phyloP scores from a whole-genome alignment of 2,797 vertebrate genomes.

The Labroides dimidiatus region DNA sequence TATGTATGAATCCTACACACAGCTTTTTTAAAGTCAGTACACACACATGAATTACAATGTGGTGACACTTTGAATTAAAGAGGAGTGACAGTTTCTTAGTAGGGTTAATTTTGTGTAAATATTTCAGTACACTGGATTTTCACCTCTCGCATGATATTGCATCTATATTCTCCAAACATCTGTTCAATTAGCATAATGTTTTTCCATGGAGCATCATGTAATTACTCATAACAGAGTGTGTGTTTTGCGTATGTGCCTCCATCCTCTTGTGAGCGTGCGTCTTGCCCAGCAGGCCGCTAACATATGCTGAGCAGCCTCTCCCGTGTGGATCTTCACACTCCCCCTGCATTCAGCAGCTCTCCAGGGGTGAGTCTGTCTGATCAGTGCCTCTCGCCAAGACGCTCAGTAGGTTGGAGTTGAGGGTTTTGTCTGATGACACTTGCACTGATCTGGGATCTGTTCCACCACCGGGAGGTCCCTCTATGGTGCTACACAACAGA shows the following conservation, averaged over 20 bases:
- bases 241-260: constrained; percentile 16
- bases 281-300: constrained; percentile 14
- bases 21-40: too few species aligned
- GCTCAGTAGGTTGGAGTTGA: constrained; percentile 12
- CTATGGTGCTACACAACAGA: constrained; percentile 10
- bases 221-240: constrained; percentile 6
- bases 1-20: too few species aligned
- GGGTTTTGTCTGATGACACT: constrained; percentile 34
- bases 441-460: constrained; percentile 42
- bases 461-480: constrained; percentile 16
- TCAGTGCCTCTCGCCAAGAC: constrained; percentile 11
- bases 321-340: not conserved
- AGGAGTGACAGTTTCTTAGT: not conserved
- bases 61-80: not conserved
- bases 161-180: not conserved
- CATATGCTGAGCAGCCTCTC: constrained; percentile 33
- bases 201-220: not conserved
- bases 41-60: too few species aligned
- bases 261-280: not conserved
- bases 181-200: constrained; percentile 18
- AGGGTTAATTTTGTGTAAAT: not conserved
- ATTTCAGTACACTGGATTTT: not conserved
- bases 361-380: constrained; percentile 31
- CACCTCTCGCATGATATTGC: not conserved
- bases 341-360: constrained; percentile 21